Evolutionary conservation across 2,113 vertebrate species (phyloP), one percentile per base, ranked within the genome.

Genomic region (Rhinogobius similis): DNA sequence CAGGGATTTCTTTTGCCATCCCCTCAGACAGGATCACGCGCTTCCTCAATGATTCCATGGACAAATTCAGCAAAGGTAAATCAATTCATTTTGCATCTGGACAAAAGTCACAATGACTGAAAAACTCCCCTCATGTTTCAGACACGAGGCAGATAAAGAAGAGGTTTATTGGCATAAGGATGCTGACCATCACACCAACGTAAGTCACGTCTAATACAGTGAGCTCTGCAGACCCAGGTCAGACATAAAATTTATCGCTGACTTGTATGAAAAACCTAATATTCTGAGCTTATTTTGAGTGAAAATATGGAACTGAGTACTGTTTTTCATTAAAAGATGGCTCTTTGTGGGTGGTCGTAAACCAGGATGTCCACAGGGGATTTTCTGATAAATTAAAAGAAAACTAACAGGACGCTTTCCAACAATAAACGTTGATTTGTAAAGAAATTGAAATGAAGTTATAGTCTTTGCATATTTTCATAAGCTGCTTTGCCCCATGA

Each of bases 1-100:
- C 96, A 1, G 96, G 96, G 61, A 98, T 98, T 89, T 98, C 96
- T 52, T 98, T 98, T 72, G 96, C 96, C 55, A 98, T 98, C 79
- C 96, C 96, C 71, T 96, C 96, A 0, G 96, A 98, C 79, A 94
- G 96, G 41, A 96, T 98, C 86, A 88, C 90, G 0, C 94, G 83
- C 36, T 98, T 98, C 86, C 94, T 98, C 52, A 92, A 94, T 0
- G 95, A 97, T 67, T 94, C 93, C 0, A 89, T 93, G 0, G 92
- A 94, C 77, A 96, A 95, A 74, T 92, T 94, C 8, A 84, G 39
- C 79, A 96, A 95, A 94, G 95, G 96, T 96, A 74, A 14, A 9
- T 53, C 4, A 12, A 12, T 12, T 53, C 10, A 0, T 24, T 24
- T 39, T 2, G 18, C 12, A 11, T 38, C 10, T 62, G 29, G 4